These are phyloP conservation scores for Pogonophryne albipinna DNA, from an alignment of 2,797 vertebrate genomes.

Conservation along the genomic window DNA sequence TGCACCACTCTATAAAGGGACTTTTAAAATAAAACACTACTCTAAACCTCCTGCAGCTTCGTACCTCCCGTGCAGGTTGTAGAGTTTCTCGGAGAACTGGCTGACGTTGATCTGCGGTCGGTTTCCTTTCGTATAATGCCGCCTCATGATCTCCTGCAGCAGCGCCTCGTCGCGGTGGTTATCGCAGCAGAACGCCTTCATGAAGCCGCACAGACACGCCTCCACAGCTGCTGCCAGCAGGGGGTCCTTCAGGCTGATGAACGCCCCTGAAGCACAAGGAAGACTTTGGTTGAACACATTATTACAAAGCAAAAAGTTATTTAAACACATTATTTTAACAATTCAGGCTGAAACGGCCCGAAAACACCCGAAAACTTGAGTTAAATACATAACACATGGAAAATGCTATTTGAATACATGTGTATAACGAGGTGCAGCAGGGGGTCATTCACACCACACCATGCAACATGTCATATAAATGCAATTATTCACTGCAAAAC, in stretches of 20 bases:
- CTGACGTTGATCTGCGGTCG: conserved; percentile 80
- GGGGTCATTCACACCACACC: no score
- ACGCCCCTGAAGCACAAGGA: conserved; percentile 44
- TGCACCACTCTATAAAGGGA: no score
- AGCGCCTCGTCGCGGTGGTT: conserved; percentile 78
- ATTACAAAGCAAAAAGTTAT: no score
- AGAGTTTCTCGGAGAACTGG: conserved; percentile 65
- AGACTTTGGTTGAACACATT: no score
- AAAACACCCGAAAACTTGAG: background rate
- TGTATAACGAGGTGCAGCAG: no score
- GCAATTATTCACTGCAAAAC: no score
- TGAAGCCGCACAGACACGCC: conserved; percentile 74
- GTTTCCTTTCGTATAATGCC: conserved; percentile 63
- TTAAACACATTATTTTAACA: no score
- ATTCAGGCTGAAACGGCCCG: conserved; percentile 58
- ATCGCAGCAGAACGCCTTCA: conserved; percentile 84
- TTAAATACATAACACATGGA: no score
- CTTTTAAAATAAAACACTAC: background rate
- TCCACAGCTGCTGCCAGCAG: conserved; percentile 75
- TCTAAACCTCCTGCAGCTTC: conserved; percentile 5
- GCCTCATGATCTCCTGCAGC: conserved; percentile 76
- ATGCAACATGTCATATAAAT: no score
- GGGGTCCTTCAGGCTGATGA: conserved; percentile 69
- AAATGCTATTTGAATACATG: no score
- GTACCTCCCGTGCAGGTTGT: conserved; percentile 59